Percentiles rank a stretch among this genome's conserved stretches.
phyloP scores from a whole-genome alignment of 2,113 vertebrate genomes.

The Oxygymnocypris stewartii region DNA sequence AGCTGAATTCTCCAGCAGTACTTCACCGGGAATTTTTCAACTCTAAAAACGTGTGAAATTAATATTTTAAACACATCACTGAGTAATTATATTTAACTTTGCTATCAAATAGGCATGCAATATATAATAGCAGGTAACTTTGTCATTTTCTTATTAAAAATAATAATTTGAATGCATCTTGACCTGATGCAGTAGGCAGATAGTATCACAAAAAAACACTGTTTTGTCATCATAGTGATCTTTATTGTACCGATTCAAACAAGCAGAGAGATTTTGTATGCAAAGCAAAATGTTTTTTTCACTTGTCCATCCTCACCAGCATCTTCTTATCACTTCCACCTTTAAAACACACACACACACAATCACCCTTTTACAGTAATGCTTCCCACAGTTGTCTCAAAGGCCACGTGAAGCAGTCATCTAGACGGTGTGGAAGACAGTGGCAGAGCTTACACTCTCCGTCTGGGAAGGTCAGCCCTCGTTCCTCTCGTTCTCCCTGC shows the following conservation, averaged over 20 bases:
- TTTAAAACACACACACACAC: neutral
- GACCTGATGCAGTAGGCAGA: neutral
- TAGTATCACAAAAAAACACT: conserved; percentile 32
- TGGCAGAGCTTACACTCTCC: neutral
- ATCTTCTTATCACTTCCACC: neutral
- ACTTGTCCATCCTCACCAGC: neutral
- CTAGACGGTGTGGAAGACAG: neutral
- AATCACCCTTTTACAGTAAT: neutral
- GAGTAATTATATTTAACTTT: neutral
- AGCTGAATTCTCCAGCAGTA: neutral
- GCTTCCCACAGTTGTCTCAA: neutral
- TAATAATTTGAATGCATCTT: neutral
- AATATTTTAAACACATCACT: too few relatives aligned
- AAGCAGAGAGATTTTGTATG: neutral
- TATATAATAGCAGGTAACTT: neutral
- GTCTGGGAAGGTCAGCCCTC: conserved; percentile 17
- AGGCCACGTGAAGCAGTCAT: neutral
- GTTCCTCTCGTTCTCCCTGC: conserved; percentile 10
- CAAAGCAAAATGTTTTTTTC: neutral
- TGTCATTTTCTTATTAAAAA: neutral
- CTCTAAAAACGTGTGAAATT: neutral
- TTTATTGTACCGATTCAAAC: conserved; percentile 41
- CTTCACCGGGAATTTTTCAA: neutral
- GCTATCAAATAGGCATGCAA: neutral
- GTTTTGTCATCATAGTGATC: conserved; percentile 7